These are phyloP conservation scores for Merluccius polli DNA, from an alignment of 2,797 vertebrate genomes.

Conservation along the genomic window DNA sequence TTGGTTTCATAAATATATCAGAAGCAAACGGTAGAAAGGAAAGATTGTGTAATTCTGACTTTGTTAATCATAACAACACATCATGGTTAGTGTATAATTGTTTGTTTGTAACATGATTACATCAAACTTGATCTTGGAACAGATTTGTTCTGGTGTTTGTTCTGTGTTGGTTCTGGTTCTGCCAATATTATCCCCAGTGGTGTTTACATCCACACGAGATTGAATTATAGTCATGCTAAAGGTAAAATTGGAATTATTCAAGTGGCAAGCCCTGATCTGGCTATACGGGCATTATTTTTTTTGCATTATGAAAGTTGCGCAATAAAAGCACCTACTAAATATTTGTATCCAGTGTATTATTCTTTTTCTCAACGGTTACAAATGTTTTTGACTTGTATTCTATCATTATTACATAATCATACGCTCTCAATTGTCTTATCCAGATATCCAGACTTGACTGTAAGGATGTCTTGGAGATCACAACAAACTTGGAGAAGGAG, in stretches of 20 bases:
- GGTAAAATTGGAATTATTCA: too few species aligned
- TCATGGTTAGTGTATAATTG: not conserved
- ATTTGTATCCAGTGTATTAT: not conserved
- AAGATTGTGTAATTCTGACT: not conserved
- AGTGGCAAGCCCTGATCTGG: too few species aligned
- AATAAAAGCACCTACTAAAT: not conserved
- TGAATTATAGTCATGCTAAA: not conserved
- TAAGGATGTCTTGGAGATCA: constrained; percentile 94
- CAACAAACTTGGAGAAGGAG: constrained; percentile 92
- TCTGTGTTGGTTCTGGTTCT: not conserved
- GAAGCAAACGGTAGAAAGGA: not conserved
- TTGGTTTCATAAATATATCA: not conserved
- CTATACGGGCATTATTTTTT: too few species aligned
- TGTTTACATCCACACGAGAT: not conserved
- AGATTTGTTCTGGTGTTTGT: not conserved
- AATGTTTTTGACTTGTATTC: not conserved
- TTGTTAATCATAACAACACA: not conserved
- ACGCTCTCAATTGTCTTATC: constrained; percentile 10
- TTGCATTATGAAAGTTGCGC: too few species aligned
- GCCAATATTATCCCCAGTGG: not conserved
- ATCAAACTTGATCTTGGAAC: too few species aligned
- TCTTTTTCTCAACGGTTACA: not conserved
- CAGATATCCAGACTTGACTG: constrained; percentile 95
- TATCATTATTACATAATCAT: not conserved
- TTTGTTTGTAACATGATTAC: too few species aligned